Evolutionary conservation across 2,797 vertebrate species (phyloP), one percentile per base, ranked within the genome.

Genomic region (Notoglanidium macrostoma): DNA sequence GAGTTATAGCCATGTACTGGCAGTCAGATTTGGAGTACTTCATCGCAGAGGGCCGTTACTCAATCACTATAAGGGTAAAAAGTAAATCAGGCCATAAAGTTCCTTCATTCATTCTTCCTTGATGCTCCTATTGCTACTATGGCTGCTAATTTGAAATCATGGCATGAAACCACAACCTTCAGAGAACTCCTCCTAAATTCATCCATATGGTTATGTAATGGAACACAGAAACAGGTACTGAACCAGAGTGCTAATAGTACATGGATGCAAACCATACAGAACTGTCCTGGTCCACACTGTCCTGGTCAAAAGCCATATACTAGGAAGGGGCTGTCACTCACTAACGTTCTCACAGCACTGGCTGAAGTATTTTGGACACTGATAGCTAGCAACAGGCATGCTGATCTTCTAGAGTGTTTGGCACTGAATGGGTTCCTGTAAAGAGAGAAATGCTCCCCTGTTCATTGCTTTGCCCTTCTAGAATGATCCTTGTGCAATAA

Each of bases 381-480:
- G 17, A 70, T 49, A 70, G 51, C 73, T 54, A 78, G 55, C 73
- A 89, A 85, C 35, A 46, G 23, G 68, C 85, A 83, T 63, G 68
- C 79, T 78, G 85, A 84, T 84, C 67, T 86, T 72, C 67, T 57
- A 82, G 78, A 82, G 68, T 65, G 72, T 78, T n/a, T 79, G 80
- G 61, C 85, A 55, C 70, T 74, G 83, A 61, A 70, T 67, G 35
- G 49, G 85, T 73, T 87, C 40, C 63, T 65, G 44, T 40, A 59
- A 72, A 51, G 21, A 40, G 32, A n/a, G 55, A n/a, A 21, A 40
- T 44, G 61, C n/a, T 44, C 46, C 35, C 68, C 10, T n/a, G 83
- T 89, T 17, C 79, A 26, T 82, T 78, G 74, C 65, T 67, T 85
- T 87, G 44, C 68, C 46, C 80, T 88, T 88, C 79, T 87, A 73